Evolutionary conservation across 2,888 invertebrate species (phyloP), one percentile per base, ranked within the genome.

Genomic region (Rotaria magnacalcarata): DNA sequence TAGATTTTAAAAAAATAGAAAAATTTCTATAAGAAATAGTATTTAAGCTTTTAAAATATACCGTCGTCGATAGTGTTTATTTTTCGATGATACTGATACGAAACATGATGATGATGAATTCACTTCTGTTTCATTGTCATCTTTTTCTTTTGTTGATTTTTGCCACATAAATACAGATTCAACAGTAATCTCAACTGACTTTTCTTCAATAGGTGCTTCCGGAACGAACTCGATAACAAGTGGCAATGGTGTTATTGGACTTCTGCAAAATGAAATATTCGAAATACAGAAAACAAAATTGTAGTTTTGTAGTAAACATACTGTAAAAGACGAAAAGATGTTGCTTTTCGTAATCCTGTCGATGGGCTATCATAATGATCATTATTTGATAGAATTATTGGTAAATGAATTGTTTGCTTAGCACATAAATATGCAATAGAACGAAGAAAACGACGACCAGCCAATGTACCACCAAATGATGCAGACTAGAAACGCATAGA

Each of bases 331-430:
- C 47, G 75, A 47, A 0, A 80, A 34, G 43, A 43, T n/a, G 47
- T 80, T 47, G 75, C 75, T 80, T 80, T 80, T 80, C n/a, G 21
- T 47, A 80, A 24, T 41, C 47, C 75, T 21, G 75, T 80, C 41
- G 75, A 80, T n/a, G 75, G 75, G 47, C 75, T 80, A 43, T 80
- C 47, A 10, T 80, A 80, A 80, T 80, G 47, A 47, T 80, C 75
- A 47, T 80, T 80, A 10, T 43, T 80, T 16, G 67, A 5, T 67
- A 67, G 4, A 27, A 67, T 16, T 67, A 80, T 47, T 47, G 75
- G 75, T 47, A 80, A 24, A 47, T 41, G 43, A 80, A 80, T 80
- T 4, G 47, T 80, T 80, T 80, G 43, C 47, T 80, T 80, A 43
- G 75, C 75, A 47, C 75, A 80, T 80, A 80, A 24, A 80, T 80